Evolutionary conservation across 2,113 vertebrate species (phyloP), one percentile per base, ranked within the genome.

Genomic region (Paratilapia polleni): DNA sequence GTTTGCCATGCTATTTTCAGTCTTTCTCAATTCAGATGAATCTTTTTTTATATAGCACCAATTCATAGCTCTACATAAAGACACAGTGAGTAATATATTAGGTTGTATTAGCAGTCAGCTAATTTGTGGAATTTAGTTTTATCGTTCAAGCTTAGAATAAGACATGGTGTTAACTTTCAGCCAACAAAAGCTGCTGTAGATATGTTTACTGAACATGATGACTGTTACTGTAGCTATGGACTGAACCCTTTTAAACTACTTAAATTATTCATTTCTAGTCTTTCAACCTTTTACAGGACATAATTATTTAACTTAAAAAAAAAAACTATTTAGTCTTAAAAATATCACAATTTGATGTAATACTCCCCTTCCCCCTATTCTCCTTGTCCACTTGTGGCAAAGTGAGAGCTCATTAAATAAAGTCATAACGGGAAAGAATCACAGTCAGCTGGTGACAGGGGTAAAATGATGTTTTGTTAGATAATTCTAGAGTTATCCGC

Each of bases 391-490:
- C 36, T 28, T 87, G 13, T 79, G 57, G 64, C 54, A 74, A 70
- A 86, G 41, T 31, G 86, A 91, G 86, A 84, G 81, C 88, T 92
- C 86, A 92, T 90, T 92, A 92, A 90, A 88, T 54, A 49, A 81
- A 87, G 73, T 58, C 82, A 79, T 83, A 84, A 89, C 88, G 83
- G 63, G 54, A 38, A 66, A 38, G 31, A 75, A 73, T 79, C 64
- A 75, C 70, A 82, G 54, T 47, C 61, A 82, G 82, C 77, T 47
- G 22, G 61, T 74, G 60, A 88, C 58, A 38, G 57, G 66, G 58
- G 59, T 61, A 80, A 81, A 88, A 87, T 86, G 34, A 74, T 64
- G 41, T 77, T 88, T 83, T 87, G 61, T 75, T 80, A 85, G 64
- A 85, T 77, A 61, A 78, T 83, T 80, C 77, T 49, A 8, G 41